Base-by-base conservation (phyloP, 2,797 vertebrate genomes). In the Neoniphon sammara region DNA sequence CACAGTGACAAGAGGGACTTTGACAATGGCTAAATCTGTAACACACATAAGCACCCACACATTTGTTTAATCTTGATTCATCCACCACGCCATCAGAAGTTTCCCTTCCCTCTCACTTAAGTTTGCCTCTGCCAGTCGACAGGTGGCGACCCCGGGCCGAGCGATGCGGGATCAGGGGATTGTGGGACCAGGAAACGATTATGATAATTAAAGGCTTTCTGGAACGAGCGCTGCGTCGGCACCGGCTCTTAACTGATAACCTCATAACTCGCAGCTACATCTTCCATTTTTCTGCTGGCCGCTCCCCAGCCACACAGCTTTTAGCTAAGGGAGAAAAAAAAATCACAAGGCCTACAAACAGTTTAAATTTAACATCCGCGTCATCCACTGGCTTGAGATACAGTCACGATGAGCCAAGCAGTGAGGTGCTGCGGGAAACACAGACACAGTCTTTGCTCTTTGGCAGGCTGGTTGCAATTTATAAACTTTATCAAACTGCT, bases 191-290 rank as follows among this genome's bases (percentile, higher is more conserved):
- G 56, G 39, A 58, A 66, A 68, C 69, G 2, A 80, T 72, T 46
- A 67, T 70, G 34, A 64, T 84, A 71, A 82, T 87, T 70, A 76
- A 71, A 75, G 30, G 70, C 23, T 73, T 78, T 80, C 53, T 55
- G 74, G 20, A 80, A 53, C 47, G 17, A 70, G 52, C 66, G 68
- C 66, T 62, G 69, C 59, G 58, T 57, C 5, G 47, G 27, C 65
- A 31, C 46, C 23, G n/a, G 62, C 69, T 81, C 69, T 73, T 50
- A 66, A 61, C 30, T 6, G 21, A 65, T 75, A 75, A 75, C 72
- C 75, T 78, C 56, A 21, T 20, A 50, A 50, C 64, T 8, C 2
- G 18, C 65, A 62, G 70, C 77, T 80, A 77, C 30, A 30, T 49
- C 56, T 46, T 25, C 46, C 21, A n/a, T 23, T 60, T 47, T 67